Base-by-base conservation (phyloP, 2,797 vertebrate genomes). In the Siniperca scherzeri region DNA sequence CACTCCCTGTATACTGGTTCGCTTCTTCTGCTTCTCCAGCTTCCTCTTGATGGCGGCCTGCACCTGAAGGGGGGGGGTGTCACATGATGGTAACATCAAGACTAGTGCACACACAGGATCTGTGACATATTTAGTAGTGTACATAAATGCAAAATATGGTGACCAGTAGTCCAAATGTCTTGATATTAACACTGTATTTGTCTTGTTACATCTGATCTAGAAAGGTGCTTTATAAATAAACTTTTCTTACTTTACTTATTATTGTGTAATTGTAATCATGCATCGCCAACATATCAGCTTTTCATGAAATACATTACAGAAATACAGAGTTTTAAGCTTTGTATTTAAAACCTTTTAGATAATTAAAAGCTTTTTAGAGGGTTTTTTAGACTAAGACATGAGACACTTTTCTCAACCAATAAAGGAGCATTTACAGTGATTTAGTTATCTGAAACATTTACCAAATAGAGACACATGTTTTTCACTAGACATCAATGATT, bases 11-110 rank as follows among this genome's bases (percentile, higher is more conserved):
- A 30, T 76, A 0, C 21, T 72, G 70, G n/a, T 55, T 65, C 57
- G 75, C 67, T 44, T 91, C 80, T 77, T 95, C 90, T 95, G 94
- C 89, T 93, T 96, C 89, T 95, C 93, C 74, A 96, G 78, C 50
- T 95, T 96, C 92, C 85, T 96, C 80, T 94, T 96, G 91, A 96
- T 96, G 62, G 95, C 77, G 7, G 95, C 95, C 76, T 96, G 95
- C 16, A 96, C 94, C 96, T 96, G 88, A 27, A 3, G 17, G 8
- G n/a, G 11, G 27, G 14, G 17, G 7, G 17, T 33, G 36, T 4
- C 0, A 36, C 56, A 44, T 13, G 19, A 48, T 22, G 8, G 7
- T 33, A 25, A 19, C 38, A 27, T 42, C n/a, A 53, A 30, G 21
- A 36, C 46, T 19, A 19, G 73, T 3, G 7, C 61, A n/a, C 14